These are phyloP conservation scores for Erinaceus europaeus DNA, from an alignment of 2,113 vertebrate species.

Conservation along the genomic window DNA sequence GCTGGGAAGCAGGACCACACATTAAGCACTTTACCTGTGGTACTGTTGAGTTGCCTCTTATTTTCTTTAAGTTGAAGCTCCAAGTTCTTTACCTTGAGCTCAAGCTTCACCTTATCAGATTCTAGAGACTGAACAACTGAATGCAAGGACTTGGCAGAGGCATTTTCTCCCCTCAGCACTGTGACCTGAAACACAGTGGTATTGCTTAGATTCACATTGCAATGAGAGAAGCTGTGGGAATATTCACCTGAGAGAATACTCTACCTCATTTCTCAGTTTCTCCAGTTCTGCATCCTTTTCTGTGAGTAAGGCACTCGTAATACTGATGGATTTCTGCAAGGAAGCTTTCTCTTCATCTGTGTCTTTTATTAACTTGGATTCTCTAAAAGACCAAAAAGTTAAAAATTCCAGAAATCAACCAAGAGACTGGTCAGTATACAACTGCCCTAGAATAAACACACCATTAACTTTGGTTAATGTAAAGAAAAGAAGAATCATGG, in stretches of 20 bases:
- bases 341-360: slow-evolving; percentile 90
- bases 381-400: slow-evolving; percentile 85
- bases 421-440: not conserved
- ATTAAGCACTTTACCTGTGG: slow-evolving; percentile 75
- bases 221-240: fast-evolving
- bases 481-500: slow-evolving; percentile 40
- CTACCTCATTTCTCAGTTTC: slow-evolving; percentile 91
- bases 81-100: slow-evolving; percentile 88
- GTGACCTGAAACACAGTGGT: slow-evolving; percentile 82
- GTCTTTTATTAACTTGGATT: slow-evolving; percentile 88
- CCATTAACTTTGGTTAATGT: not conserved
- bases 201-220: not conserved
- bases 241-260: no score
- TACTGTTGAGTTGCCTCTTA: slow-evolving; percentile 77
- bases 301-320: slow-evolving; percentile 94
- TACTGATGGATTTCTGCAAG: slow-evolving; percentile 89
- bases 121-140: slow-evolving; percentile 88
- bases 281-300: slow-evolving; percentile 93
- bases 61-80: slow-evolving; percentile 87
- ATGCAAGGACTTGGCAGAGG: slow-evolving; percentile 87
- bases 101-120: slow-evolving; percentile 89
- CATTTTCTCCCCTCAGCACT: slow-evolving; percentile 86
- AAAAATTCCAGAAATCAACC: slow-evolving; percentile 74
- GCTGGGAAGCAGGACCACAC: fast-evolving
- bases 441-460: not conserved